A percentile compares a stretch with the other conserved stretches of the same genome.
phyloP scores from a whole-genome alignment of 2,888 invertebrate species.

The Cephus sareptanus region DNA sequence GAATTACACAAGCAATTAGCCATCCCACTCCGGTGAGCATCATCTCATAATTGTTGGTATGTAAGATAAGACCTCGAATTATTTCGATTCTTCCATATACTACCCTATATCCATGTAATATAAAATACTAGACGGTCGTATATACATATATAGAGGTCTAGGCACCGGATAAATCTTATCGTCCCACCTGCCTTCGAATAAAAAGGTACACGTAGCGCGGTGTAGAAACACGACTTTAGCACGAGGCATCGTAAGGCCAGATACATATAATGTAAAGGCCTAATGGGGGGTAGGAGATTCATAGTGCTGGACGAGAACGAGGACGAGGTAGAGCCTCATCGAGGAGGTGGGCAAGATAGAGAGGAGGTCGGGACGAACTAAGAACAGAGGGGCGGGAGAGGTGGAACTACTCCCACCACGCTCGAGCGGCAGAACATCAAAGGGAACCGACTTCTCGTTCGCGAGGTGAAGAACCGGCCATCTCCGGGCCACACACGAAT shows the following conservation, averaged over 20 bases:
- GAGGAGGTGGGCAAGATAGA: slow-evolving; percentile 14
- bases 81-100: background rate
- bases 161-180: background rate
- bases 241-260: background rate
- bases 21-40: slow-evolving; percentile 39
- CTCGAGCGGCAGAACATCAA: slow-evolving; percentile 56
- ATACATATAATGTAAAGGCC: slow-evolving; percentile 21
- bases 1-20: slow-evolving; percentile 63
- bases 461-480: slow-evolving; percentile 66
- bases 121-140: background rate
- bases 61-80: background rate
- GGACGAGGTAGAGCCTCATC: slow-evolving; percentile 6
- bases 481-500: slow-evolving; percentile 67
- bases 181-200: background rate
- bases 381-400: slow-evolving; percentile 22
- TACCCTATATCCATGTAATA: background rate
- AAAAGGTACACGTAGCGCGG: background rate
- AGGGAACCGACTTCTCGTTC: slow-evolving; percentile 65
- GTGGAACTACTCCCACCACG: slow-evolving; percentile 50
- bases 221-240: slow-evolving; percentile 3
- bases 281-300: slow-evolving; percentile 18
- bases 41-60: background rate
- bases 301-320: slow-evolving; percentile 8
- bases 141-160: background rate
- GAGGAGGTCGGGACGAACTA: slow-evolving; percentile 6